Base-by-base conservation (phyloP, 2,888 invertebrate species). In the Aleiodes testaceus region DNA sequence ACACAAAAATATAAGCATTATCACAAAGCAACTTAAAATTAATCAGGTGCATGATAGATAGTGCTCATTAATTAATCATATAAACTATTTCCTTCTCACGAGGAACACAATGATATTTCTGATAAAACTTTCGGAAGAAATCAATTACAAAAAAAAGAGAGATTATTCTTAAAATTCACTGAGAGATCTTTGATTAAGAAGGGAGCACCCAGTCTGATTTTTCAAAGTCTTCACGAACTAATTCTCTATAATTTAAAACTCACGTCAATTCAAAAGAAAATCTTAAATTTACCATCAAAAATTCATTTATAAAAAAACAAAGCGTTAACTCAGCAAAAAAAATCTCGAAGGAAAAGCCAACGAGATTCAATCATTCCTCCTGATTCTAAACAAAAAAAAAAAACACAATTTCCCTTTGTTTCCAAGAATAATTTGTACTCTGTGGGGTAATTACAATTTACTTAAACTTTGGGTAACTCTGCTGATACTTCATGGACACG, bases 391-490 rank as follows among this genome's bases (percentile, higher is more conserved):
- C 45, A 36, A 42, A 26, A 36, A 44, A 63, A 63, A 36, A 42
- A 26, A 36, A 44, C 6, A n/a, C 42, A 18, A 18, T 22, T 20
- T 45, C 14, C 63, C 6, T n/a, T 45, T 45, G 12, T 22, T 20
- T 45, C 22, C 63, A 45, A 22, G 44, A 45, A 63, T 63, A 45
- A 63, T 63, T 63, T 63, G 63, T 63, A 63, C 63, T 63, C 44
- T 63, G n/a, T 63, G 45, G 22, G 47, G 16, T 79, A 69, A 76
- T 74, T 77, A 79, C 61, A 75, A 72, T 77, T 79, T 70, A 74
- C 70, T 79, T 75, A 74, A 36, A 74, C 79, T 81, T 81, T 80
- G 79, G 81, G 79, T 81, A 80, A 82, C 80, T 79, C 63, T 63
- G 45, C 22, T 18, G 22, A 12, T 45, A 14, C 42, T 30, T 55